Evolutionary conservation across 53 echinoderm and acorn worm species (phyloP).

Genomic region (Luidia sarsii): DNA sequence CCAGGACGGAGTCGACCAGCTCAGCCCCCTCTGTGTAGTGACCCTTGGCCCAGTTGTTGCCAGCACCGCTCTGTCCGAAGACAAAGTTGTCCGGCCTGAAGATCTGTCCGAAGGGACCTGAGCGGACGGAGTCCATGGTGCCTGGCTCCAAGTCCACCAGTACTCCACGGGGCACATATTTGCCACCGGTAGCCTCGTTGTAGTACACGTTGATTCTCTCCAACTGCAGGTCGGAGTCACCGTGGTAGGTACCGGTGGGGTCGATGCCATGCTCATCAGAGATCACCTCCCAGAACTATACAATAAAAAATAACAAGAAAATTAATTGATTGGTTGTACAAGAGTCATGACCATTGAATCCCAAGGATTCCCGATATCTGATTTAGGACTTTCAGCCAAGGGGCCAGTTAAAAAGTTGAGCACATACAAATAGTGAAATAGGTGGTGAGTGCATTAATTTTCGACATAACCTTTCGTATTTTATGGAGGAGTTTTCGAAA

Average conservation of each 20-base stretch:
- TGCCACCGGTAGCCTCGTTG: slow-evolving; percentile 82
- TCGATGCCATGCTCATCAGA: slow-evolving; percentile 83
- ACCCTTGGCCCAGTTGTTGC: slow-evolving; percentile 90
- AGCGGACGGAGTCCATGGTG: slow-evolving; percentile 92
- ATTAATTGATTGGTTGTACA: no score
- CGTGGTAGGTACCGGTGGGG: slow-evolving; percentile 94
- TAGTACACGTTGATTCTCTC: slow-evolving; percentile 94
- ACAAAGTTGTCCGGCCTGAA: slow-evolving; percentile 98
- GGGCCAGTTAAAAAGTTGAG: no score
- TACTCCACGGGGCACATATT: slow-evolving; percentile 83
- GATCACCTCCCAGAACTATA: slow-evolving; percentile 79
- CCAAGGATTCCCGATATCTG: no score
- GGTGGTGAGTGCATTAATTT: no score
- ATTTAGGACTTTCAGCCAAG: no score
- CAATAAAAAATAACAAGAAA: neutral
- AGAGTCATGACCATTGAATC: no score
- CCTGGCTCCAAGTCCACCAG: slow-evolving; percentile 91
- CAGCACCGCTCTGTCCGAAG: slow-evolving; percentile 97
- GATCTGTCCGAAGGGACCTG: slow-evolving; percentile 91
- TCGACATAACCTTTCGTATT: no score
- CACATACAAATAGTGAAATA: no score
- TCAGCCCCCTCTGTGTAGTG: slow-evolving; percentile 95
- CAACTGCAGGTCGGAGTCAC: slow-evolving; percentile 93
- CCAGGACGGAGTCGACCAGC: slow-evolving; percentile 85
- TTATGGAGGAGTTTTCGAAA: no score